These are phyloP conservation scores for Festucalex cinctus DNA, from an alignment of 2,113 vertebrate genomes.

Conservation along the genomic window DNA sequence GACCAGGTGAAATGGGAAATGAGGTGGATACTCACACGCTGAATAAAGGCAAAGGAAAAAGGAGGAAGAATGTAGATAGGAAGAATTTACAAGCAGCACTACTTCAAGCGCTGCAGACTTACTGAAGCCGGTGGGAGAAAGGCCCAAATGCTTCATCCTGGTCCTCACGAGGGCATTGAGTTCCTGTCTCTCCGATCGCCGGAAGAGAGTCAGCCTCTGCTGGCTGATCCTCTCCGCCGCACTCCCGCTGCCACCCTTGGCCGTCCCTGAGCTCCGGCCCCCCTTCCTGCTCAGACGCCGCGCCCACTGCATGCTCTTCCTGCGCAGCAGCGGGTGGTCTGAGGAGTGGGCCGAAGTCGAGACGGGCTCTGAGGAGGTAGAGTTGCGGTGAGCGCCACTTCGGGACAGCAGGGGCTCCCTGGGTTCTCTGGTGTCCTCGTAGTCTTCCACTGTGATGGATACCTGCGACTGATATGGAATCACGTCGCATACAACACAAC, in stretches of 20 bases:
- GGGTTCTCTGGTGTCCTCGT: slow-evolving; percentile 78
- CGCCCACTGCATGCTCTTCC: slow-evolving; percentile 84
- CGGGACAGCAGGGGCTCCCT: slow-evolving; percentile 74
- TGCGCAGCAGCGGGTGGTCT: slow-evolving; percentile 77
- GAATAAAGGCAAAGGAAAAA: slow-evolving; percentile 2
- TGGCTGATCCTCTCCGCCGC: slow-evolving; percentile 78
- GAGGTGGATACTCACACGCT: slow-evolving; percentile 20
- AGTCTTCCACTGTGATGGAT: slow-evolving; percentile 80
- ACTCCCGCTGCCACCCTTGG: slow-evolving; percentile 70
- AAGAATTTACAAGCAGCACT: neutral
- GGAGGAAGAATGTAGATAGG: slow-evolving; percentile 1
- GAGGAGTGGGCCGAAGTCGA: slow-evolving; percentile 73
- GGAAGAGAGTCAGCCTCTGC: slow-evolving; percentile 77
- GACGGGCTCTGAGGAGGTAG: slow-evolving; percentile 74
- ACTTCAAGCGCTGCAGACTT: slow-evolving; percentile 30
- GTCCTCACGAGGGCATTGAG: slow-evolving; percentile 77
- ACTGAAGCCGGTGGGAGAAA: slow-evolving; percentile 79
- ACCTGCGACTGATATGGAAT: slow-evolving; percentile 73
- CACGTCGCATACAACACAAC: neutral
- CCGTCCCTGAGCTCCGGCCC: slow-evolving; percentile 61
- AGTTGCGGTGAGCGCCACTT: slow-evolving; percentile 71
- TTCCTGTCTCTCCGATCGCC: slow-evolving; percentile 79
- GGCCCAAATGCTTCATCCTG: slow-evolving; percentile 79
- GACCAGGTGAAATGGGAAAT: slow-evolving; percentile 44
- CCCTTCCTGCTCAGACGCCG: slow-evolving; percentile 77